Percentiles rank a stretch among this genome's conserved stretches.
Evolutionary conservation across 2,888 invertebrate species (phyloP).

Genomic region (Tachina lurida): DNA sequence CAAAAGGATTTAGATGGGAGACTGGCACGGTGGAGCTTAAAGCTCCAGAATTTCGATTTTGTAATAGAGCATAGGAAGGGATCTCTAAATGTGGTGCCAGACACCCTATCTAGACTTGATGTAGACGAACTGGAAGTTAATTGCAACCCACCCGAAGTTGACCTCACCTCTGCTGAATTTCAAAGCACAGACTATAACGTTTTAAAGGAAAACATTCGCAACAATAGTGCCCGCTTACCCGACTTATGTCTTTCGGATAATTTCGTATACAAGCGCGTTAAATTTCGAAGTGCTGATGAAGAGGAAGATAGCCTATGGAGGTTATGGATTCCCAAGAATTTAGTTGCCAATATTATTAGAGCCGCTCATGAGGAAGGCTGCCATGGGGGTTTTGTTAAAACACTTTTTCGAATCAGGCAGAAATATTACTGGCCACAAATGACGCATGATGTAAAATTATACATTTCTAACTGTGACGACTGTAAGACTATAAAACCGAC

Average conservation of each 20-base stretch:
- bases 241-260: conserved; percentile 9
- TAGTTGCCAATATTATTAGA: neutral
- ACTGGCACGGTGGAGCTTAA: neutral
- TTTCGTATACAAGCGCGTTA: conserved; percentile 35
- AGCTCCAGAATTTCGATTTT: neutral
- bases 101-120: conserved; percentile 1
- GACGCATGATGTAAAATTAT: neutral
- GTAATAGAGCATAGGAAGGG: neutral
- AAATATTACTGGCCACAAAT: neutral
- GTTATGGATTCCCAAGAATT: neutral
- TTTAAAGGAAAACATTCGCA: neutral
- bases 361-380: neutral
- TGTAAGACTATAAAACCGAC: neutral
- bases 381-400: neutral
- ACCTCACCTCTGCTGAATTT: conserved; percentile 20
- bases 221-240: neutral
- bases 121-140: too few relatives aligned
- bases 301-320: conserved; percentile 21
- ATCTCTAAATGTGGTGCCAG: conserved; percentile 15
- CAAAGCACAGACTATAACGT: conserved; percentile 17
- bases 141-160: conserved; percentile 19
- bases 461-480: neutral
- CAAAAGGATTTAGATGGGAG: conserved; percentile 1
- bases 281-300: conserved; percentile 9
- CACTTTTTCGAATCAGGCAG: neutral